These are phyloP conservation scores for Oryzaephilus surinamensis DNA, from an alignment of 1,140 invertebrate species.

Conservation along the genomic window DNA sequence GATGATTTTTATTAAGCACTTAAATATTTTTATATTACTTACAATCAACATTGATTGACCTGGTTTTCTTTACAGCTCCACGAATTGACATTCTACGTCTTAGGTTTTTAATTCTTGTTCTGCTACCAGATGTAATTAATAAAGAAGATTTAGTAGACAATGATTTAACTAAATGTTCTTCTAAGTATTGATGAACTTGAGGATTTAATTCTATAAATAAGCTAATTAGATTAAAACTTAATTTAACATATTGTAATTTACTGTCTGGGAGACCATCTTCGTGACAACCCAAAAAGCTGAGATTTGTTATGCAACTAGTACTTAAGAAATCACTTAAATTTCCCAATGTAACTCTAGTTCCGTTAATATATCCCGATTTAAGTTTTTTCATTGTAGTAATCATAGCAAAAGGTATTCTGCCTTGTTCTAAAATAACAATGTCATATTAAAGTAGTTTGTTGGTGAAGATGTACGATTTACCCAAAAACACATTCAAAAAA, in stretches of 20 bases:
- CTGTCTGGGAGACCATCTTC: constrained; percentile 83
- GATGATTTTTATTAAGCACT: too few species aligned
- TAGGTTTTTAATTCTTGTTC: constrained; percentile 44
- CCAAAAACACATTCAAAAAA: not conserved
- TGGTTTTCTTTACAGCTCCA: constrained; percentile 76
- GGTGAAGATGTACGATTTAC: not conserved
- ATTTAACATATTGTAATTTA: constrained; percentile 33
- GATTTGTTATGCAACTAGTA: constrained; percentile 91
- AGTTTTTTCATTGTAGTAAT: constrained; percentile 97
- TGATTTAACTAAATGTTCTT: constrained; percentile 73
- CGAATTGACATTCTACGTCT: constrained; percentile 69
- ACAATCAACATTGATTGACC: constrained; percentile 78
- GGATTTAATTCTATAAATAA: constrained; percentile 56
- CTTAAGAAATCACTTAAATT: constrained; percentile 85
- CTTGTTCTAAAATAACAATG: constrained; percentile 67
- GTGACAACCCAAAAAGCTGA: constrained; percentile 86
- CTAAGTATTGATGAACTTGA: constrained; percentile 77
- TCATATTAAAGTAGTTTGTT: not conserved
- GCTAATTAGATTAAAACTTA: constrained; percentile 2
- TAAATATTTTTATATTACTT: too few species aligned
- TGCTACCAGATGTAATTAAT: constrained; percentile 40
- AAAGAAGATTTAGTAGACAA: constrained; percentile 61
- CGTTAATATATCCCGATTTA: constrained; percentile 97
- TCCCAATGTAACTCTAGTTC: constrained; percentile 88
- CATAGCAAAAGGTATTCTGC: constrained; percentile 84